phyloP scores from a whole-genome alignment of 1,140 invertebrate species.

The Pemphigus obesinymphae region DNA sequence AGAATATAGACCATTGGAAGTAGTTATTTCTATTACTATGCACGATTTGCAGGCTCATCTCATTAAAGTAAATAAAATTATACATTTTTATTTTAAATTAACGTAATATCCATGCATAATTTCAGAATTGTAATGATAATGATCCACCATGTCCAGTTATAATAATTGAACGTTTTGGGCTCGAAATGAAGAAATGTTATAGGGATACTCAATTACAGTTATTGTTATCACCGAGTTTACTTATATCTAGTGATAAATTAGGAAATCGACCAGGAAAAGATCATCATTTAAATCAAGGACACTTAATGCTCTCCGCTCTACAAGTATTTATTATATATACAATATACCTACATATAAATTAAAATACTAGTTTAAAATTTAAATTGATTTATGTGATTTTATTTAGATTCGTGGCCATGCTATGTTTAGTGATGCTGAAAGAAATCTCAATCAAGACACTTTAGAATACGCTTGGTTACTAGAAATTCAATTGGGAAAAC shows the following conservation, averaged over 20 bases:
- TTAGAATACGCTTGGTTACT: conserved; percentile 94
- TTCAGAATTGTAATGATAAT: conserved; percentile 72
- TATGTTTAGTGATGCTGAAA: conserved; percentile 90
- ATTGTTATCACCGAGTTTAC: conserved; percentile 79
- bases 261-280: conserved; percentile 55
- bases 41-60: conserved; percentile 93
- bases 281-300: conserved; percentile 78
- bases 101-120: neutral
- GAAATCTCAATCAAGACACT: conserved; percentile 86
- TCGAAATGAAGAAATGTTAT: conserved; percentile 94
- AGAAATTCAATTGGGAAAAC: conserved; percentile 75
- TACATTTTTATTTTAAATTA: neutral
- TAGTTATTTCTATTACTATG: conserved; percentile 87
- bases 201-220: conserved; percentile 87
- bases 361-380: conserved; percentile 52
- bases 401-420: conserved; percentile 82
- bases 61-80: conserved; percentile 59
- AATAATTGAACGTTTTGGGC: conserved; percentile 83
- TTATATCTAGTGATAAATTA: conserved; percentile 71
- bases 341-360: neutral
- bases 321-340: conserved; percentile 59
- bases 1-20: conserved; percentile 80
- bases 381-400: conserved; percentile 71
- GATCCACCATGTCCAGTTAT: conserved; percentile 87
- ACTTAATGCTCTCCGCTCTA: conserved; percentile 81